These are phyloP conservation scores for Cheilosia vulpina DNA, from an alignment of 2,888 invertebrate species.

Conservation along the genomic window DNA sequence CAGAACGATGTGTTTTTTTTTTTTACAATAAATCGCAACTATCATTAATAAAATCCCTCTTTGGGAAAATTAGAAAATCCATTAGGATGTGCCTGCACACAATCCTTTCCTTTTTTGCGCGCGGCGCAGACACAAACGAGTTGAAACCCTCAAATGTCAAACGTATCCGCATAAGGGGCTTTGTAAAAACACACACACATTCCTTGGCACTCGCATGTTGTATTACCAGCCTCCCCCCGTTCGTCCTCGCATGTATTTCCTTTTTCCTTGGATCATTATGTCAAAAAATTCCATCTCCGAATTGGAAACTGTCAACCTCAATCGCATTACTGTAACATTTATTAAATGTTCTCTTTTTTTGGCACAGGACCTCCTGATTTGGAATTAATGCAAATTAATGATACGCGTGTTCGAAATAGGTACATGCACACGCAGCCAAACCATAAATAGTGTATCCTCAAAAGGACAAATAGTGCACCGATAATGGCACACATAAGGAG, in stretches of 20 bases:
- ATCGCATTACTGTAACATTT: conserved; percentile 72
- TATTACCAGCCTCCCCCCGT: not conserved
- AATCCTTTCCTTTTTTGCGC: conserved; percentile 78
- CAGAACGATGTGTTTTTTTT: not conserved
- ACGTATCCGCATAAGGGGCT: conserved; percentile 43
- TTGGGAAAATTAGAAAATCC: conserved; percentile 66
- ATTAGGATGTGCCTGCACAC: conserved; percentile 77
- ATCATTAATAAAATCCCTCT: conserved; percentile 71
- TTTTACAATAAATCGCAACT: conserved; percentile 56
- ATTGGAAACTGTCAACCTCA: conserved; percentile 75
- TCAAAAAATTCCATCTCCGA: conserved; percentile 72
- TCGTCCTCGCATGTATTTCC: conserved; percentile 1
- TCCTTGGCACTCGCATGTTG: conserved; percentile 34
- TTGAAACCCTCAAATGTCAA: conserved; percentile 64
- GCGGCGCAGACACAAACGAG: conserved; percentile 58
- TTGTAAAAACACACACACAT: conserved; percentile 36
- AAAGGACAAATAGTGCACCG: conserved; percentile 63
- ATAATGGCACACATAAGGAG: conserved; percentile 47
- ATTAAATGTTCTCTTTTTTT: conserved; percentile 65
- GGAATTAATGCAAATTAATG: conserved; percentile 84
- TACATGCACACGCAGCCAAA: conserved; percentile 32
- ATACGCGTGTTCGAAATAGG: conserved; percentile 77
- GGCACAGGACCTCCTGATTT: conserved; percentile 79
- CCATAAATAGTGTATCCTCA: conserved; percentile 28
- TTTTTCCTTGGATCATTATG: conserved; percentile 68